Evolutionary conservation across 2,797 vertebrate genomes (phyloP), one percentile per base, ranked within the genome.

Genomic region (Periophthalmus magnuspinnatus): DNA sequence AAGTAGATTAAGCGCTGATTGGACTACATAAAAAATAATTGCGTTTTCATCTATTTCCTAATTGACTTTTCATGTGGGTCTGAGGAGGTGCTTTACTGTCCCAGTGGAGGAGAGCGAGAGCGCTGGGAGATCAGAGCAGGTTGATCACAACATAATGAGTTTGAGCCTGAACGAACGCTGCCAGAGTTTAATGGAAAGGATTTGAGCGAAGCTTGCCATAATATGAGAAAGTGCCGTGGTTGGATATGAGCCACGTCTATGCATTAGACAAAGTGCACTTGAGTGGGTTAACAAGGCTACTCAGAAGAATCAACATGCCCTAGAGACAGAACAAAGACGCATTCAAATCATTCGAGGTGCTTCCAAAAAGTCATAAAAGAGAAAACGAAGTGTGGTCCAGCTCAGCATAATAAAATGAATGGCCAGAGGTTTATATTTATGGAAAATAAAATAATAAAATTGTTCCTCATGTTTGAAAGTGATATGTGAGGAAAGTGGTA

Each of bases 251-350:
- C 88, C 88, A 88, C 72, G 48, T 75, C 67, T 32, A 28, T 82
- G 87, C 86, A 91, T 91, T 90, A 91, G 82, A 90, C 85, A 89
- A 92, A 91, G 89, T 90, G 88, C 86, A 86, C 86, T 91, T 45
- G 80, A 86, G 83, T 84, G 81, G 81, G 83, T 86, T 91, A 91
- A 88, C 80, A 85, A 88, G 84, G 74, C 79, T 71, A 82, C 77
- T 82, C 65, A 67, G 75, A 77, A 78, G 76, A 82, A 79, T 79
- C 81, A 80, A 56, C 52, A 72, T 75, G 71, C 67, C 77, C 59
- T 34, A 67, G 54, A 78, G 73, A 83, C 69, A 84, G 61, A 63
- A 47, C 38, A 86, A 84, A 80, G 71, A 54, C 80, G 73, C 71
- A 72, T 83, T 89, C 72, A 79, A 74, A 81, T 76, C 60, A 45